Evolutionary conservation across 2,888 invertebrate species (phyloP), one percentile per base, ranked within the genome.

Genomic region (Dorcus parallelipipedus): DNA sequence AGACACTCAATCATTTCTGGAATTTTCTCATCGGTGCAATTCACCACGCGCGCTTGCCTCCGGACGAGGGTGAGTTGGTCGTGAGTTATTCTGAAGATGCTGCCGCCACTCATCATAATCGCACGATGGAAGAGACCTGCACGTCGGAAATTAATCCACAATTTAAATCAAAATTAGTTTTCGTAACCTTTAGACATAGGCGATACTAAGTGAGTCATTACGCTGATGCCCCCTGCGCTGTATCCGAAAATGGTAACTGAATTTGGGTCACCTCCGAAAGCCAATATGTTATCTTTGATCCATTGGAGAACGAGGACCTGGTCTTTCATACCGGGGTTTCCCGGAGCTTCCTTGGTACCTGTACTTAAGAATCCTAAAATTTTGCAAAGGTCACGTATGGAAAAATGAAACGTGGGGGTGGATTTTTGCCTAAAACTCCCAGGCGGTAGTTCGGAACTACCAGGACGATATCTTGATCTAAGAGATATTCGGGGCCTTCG

Each of bases 261-360:
- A 63, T 81, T 77, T 0, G 86, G 84, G 76, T 89, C 84, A 1
- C 90, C 90, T 0, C 89, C 88, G 69, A 89, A 90, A 0, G 83
- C 76, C 0, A 78, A 82, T 50, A 89, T 87, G 68, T 89, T 87
- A 45, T 82, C 71, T 68, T 84, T 81, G 0, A 90, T 77, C 89
- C 89, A 89, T 62, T 83, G 82, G 58, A 89, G 71, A 0, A 85
- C 85, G 5, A 79, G 75, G 2, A 88, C 88, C 74, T 90, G 89
- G 74, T 90, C 89, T 71, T 88, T 89, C 47, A 88, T 74, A 0
- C 87, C 89, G 64, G 84, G 81, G 71, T 90, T 90, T 1, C 89
- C 89, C 0, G 88, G 85, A 0, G 87, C 86, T 49, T 82, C 78
- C 47, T 81, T 78, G 43, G 87, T 88, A 0, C 88, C 89, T 0